phyloP scores from a whole-genome alignment of 2,888 invertebrate species.

The Schrankia costaestrigalis region DNA sequence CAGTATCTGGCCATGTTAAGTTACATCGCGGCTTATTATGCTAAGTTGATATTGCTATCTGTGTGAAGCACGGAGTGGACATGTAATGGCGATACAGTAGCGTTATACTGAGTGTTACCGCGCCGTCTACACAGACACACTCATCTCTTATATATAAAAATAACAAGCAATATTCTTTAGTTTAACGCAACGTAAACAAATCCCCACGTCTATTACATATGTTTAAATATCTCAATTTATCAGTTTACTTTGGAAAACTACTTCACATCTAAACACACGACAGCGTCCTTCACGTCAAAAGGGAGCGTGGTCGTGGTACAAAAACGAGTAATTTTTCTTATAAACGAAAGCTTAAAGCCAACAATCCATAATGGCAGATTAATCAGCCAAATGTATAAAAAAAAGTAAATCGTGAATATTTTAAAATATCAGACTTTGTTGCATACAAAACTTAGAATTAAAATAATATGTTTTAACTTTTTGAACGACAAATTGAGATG shows the following conservation, averaged over 20 bases:
- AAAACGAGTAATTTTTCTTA: conserved; percentile 1
- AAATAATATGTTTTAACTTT: conserved; percentile 5
- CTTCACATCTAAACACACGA: too few relatives aligned
- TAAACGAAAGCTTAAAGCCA: conserved; percentile 7
- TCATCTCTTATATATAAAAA: conserved; percentile 8
- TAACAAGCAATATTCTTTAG: conserved; percentile 21
- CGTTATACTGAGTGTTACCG: not conserved
- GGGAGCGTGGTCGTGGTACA: too few relatives aligned
- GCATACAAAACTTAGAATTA: conserved; percentile 36
- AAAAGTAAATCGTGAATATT: conserved; percentile 26
- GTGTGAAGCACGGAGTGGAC: conserved; percentile 16
- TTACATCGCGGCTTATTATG: conserved; percentile 23
- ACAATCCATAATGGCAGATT: conserved; percentile 14
- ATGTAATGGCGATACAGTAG: conserved; percentile 22
- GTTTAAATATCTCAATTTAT: too few relatives aligned
- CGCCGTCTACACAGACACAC: conserved; percentile 1
- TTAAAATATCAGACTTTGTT: conserved; percentile 37
- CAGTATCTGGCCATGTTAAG: conserved; percentile 14
- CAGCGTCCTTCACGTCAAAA: too few relatives aligned
- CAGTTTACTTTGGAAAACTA: too few relatives aligned
- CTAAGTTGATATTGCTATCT: conserved; percentile 17
- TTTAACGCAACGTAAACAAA: conserved; percentile 8
- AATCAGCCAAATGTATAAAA: conserved; percentile 20
- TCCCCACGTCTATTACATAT: too few relatives aligned
- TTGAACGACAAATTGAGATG: conserved; percentile 13